Conservation (phyloP, 64 coral and sea anemone species). For the Astreopora myriophthalma region DNA sequence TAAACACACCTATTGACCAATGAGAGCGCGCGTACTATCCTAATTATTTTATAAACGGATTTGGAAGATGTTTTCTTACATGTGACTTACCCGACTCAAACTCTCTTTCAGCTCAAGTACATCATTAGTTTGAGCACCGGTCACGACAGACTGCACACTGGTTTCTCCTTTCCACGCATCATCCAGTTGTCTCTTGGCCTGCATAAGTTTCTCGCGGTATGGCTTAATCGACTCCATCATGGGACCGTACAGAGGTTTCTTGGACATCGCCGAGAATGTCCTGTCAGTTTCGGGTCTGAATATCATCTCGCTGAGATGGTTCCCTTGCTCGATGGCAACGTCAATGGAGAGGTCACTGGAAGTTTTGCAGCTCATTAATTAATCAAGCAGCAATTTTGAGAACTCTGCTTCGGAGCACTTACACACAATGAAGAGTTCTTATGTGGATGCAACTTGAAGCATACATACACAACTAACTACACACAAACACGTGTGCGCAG, state of each 20-base stretch:
- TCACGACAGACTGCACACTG: neutral
- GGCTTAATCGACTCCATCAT: constrained; percentile 83
- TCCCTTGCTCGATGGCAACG: constrained; percentile 70
- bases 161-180: constrained; percentile 48
- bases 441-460: too few relatives aligned
- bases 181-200: constrained; percentile 74
- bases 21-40: too few relatives aligned
- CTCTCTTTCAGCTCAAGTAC: constrained; percentile 9
- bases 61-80: too few relatives aligned
- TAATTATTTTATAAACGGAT: too few relatives aligned
- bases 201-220: constrained; percentile 61
- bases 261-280: constrained; percentile 71
- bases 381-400: too few relatives aligned
- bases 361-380: neutral
- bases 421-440: too few relatives aligned
- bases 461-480: too few relatives aligned
- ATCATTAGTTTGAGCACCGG: neutral
- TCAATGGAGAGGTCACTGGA: constrained; percentile 76
- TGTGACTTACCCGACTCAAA: constrained; percentile 1
- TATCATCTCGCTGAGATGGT: constrained; percentile 55
- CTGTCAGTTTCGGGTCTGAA: constrained; percentile 50
- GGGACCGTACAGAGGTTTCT: constrained; percentile 50
- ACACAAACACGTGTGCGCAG: too few relatives aligned
- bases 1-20: too few relatives aligned
- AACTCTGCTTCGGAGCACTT: too few relatives aligned